These are phyloP conservation scores for Charaxes varanes DNA, from an alignment of 1,140 invertebrate species.

Conservation along the genomic window DNA sequence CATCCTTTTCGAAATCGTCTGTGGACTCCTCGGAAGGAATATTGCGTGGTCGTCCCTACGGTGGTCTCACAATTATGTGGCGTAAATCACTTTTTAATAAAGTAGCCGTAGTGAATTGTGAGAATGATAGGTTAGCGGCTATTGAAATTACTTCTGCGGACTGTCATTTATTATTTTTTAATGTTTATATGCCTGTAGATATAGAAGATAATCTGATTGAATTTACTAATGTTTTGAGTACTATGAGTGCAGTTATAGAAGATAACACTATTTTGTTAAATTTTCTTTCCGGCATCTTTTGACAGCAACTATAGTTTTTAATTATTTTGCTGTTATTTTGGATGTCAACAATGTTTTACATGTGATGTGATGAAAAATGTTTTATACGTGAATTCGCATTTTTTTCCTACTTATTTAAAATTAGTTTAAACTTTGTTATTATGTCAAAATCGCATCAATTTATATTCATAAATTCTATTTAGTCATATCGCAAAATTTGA, in stretches of 20 bases:
- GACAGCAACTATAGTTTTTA: too few species aligned
- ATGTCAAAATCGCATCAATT: too few species aligned
- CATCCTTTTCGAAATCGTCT: not conserved
- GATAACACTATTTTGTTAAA: not conserved
- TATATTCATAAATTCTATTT: too few species aligned
- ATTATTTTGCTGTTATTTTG: too few species aligned
- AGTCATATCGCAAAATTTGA: too few species aligned
- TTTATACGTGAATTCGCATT: too few species aligned
- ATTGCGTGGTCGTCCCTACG: not conserved
- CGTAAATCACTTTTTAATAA: not conserved
- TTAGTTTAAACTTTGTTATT: too few species aligned
- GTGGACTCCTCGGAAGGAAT: not conserved
- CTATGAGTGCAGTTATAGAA: not conserved
- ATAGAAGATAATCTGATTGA: not conserved
- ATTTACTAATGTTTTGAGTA: not conserved
- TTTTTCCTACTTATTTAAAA: too few species aligned
- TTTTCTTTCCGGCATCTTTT: not conserved
- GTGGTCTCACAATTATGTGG: not conserved
- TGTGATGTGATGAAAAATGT: too few species aligned
- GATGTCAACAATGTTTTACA: too few species aligned
- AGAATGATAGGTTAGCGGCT: not conserved
- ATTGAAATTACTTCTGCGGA: too few species aligned
- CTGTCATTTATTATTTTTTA: not conserved
- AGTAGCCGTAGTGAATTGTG: not conserved
- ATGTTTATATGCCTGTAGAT: not conserved